A percentile compares a stretch with the other conserved stretches of the same genome.
Evolutionary conservation across 2,888 invertebrate genomes (phyloP).

Genomic region (Entomobrya multifasciata): DNA sequence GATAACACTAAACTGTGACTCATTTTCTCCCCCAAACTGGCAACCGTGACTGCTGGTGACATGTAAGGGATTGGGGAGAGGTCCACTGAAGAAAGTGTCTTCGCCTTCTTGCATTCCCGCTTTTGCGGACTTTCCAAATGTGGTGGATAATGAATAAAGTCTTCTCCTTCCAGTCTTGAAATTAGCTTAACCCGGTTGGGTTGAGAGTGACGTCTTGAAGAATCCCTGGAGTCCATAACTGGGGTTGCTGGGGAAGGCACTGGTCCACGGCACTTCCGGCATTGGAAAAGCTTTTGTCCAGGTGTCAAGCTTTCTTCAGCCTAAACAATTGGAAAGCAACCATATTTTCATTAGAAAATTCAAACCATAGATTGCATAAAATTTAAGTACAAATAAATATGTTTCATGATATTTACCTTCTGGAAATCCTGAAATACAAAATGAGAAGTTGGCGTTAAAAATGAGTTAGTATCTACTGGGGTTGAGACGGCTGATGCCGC

Average conservation of each 20-base stretch:
- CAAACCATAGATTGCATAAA: background rate
- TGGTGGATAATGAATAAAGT: too few relatives aligned
- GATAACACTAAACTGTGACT: slow-evolving; percentile 51
- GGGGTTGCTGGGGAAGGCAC: slow-evolving; percentile 78
- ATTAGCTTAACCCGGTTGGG: slow-evolving; percentile 44
- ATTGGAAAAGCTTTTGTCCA: slow-evolving; percentile 79
- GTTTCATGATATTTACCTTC: slow-evolving; percentile 51
- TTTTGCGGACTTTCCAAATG: slow-evolving; percentile 4
- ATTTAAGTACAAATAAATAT: background rate
- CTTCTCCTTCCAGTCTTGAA: slow-evolving; percentile 36
- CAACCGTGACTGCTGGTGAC: slow-evolving; percentile 12
- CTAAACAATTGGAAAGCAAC: slow-evolving; percentile 56
- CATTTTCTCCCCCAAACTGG: slow-evolving; percentile 53
- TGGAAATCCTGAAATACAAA: slow-evolving; percentile 67
- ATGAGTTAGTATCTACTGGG: slow-evolving; percentile 3
- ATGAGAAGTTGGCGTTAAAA: slow-evolving; percentile 49
- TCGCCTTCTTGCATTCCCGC: slow-evolving; percentile 60
- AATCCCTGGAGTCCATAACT: background rate
- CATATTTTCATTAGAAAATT: background rate
- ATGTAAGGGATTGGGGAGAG: slow-evolving; percentile 19
- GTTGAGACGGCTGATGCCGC: too few relatives aligned
- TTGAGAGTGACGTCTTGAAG: slow-evolving; percentile 27
- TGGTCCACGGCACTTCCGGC: slow-evolving; percentile 80
- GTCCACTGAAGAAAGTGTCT: slow-evolving; percentile 8
- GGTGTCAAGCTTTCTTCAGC: slow-evolving; percentile 77